Evolutionary conservation across 2,113 vertebrate species (phyloP).

Genomic region (Spermophilus dauricus): DNA sequence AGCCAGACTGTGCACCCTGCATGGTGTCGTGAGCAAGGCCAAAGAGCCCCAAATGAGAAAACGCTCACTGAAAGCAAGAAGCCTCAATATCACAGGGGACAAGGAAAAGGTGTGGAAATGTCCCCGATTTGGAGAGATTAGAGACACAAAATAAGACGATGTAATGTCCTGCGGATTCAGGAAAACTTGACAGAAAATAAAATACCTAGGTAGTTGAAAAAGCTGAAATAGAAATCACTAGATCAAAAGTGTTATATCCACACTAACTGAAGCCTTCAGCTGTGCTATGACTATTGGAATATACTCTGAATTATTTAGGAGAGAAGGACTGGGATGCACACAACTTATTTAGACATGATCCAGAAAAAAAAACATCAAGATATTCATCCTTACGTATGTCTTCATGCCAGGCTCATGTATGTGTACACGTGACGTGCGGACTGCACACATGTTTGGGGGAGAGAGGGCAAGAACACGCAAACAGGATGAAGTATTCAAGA

Average conservation of each 20-base stretch:
- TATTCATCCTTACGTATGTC: background rate
- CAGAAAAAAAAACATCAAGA: background rate
- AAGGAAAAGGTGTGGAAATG: background rate
- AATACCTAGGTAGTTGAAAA: background rate
- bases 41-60: background rate
- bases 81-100: background rate
- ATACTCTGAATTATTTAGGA: background rate
- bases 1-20: too few species aligned
- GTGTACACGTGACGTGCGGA: background rate
- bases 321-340: background rate
- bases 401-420: too few species aligned
- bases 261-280: background rate
- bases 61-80: background rate
- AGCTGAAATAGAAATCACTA: background rate
- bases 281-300: background rate
- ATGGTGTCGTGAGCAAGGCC: background rate
- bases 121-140: background rate
- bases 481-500: background rate
- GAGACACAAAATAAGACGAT: background rate
- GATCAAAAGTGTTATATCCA: background rate
- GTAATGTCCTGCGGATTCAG: too few species aligned
- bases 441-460: accelerated
- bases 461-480: too few species aligned
- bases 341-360: background rate
- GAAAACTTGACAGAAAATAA: background rate